Conservation (phyloP, 1,140 invertebrate genomes). For the Papilio machaon region DNA sequence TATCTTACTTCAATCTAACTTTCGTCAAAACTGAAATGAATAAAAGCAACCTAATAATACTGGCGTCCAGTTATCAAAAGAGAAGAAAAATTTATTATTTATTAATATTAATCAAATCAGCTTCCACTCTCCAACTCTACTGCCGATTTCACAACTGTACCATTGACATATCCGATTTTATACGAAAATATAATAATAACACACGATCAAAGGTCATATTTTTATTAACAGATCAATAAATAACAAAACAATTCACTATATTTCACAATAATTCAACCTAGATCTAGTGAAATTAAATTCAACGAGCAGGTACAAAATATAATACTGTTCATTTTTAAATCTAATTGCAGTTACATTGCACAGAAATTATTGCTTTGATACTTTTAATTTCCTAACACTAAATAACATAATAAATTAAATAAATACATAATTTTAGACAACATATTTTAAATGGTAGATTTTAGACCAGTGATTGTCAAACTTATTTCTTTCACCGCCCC, state of each 20-base stretch:
- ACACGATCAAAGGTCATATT: background rate
- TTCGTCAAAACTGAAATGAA: too few relatives aligned
- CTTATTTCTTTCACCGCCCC: too few relatives aligned
- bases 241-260: background rate
- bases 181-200: background rate
- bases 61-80: too few relatives aligned
- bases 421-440: background rate
- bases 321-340: conserved; percentile 17
- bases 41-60: background rate
- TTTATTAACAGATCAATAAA: conserved; percentile 18
- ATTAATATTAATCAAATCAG: background rate
- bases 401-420: background rate
- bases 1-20: too few relatives aligned
- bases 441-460: background rate
- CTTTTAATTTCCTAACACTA: background rate
- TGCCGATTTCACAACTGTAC: background rate
- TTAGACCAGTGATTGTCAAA: too few relatives aligned
- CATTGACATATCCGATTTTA: background rate
- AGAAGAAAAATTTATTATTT: background rate
- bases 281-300: background rate
- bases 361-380: background rate
- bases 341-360: background rate
- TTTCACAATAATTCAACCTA: conserved; percentile 3
- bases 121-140: background rate
- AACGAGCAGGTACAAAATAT: conserved; percentile 6